A percentile compares a stretch with the other conserved stretches of the same genome.
Conservation (phyloP, 2,797 vertebrate genomes). For the Tragopan temminckii region DNA sequence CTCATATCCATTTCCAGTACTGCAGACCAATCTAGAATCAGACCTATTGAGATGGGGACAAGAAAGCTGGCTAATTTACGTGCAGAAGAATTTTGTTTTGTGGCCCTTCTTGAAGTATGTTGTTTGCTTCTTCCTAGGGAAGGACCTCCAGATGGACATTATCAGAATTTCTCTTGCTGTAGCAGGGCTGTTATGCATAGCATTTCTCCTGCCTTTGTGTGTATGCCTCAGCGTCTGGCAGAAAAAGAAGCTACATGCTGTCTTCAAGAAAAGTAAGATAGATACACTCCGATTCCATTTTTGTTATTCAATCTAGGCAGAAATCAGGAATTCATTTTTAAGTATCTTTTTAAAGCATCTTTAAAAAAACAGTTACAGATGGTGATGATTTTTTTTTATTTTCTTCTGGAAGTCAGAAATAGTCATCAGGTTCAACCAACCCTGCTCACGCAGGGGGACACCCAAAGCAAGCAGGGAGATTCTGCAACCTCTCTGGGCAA, state of each 20-base stretch:
- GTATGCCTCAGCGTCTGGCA: constrained; percentile 11
- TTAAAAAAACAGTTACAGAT: not conserved
- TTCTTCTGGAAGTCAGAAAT: not conserved
- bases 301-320: not conserved
- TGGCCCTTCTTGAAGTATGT: not conserved
- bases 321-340: not conserved
- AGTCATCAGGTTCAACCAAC: too few relatives aligned
- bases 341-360: not conserved
- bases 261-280: constrained; percentile 79
- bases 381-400: not conserved
- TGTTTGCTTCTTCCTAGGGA: constrained; percentile 45
- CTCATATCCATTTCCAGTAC: not conserved
- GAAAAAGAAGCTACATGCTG: constrained; percentile 51
- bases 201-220: not conserved
- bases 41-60: not conserved
- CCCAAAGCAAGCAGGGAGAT: too few relatives aligned
- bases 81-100: not conserved
- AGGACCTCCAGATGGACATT: not conserved
- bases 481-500: too few relatives aligned
- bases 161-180: not conserved
- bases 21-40: not conserved
- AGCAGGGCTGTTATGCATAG: not conserved
- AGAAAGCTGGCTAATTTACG: not conserved
- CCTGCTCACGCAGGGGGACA: too few relatives aligned
- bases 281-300: not conserved